Evolutionary conservation across 2,113 vertebrate genomes (phyloP).

Genomic region (Triplophysa siluroides): DNA sequence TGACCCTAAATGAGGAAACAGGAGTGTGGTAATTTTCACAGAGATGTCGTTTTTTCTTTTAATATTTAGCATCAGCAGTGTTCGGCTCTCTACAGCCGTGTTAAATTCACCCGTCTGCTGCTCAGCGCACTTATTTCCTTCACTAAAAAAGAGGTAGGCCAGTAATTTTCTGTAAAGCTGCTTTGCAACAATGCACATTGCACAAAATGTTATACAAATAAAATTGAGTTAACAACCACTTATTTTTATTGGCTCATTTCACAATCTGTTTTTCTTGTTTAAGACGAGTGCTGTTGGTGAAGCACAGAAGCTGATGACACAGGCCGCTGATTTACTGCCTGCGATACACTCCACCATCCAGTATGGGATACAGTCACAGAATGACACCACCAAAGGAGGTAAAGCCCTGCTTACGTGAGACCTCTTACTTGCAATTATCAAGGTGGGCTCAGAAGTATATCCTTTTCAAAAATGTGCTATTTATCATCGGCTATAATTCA

Average conservation of each 20-base stretch:
- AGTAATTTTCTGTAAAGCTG: too few relatives aligned
- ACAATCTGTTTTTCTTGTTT: constrained; percentile 47
- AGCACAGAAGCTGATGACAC: constrained; percentile 94
- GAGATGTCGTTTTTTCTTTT: constrained; percentile 36
- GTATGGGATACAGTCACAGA: constrained; percentile 95
- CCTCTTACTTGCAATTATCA: too few relatives aligned
- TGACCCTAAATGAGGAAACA: too few relatives aligned
- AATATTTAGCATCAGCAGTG: constrained; percentile 83
- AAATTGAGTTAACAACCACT: not conserved
- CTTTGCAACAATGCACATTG: too few relatives aligned
- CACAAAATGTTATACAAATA: too few relatives aligned
- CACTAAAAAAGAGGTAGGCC: constrained; percentile 87
- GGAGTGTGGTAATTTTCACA: not conserved
- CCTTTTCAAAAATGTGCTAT: too few relatives aligned
- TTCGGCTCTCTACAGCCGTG: constrained; percentile 86
- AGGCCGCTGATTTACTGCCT: constrained; percentile 90
- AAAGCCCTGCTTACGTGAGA: constrained; percentile 22
- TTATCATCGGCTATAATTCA: too few relatives aligned
- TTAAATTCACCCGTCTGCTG: constrained; percentile 85
- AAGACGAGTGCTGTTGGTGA: constrained; percentile 93
- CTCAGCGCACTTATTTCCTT: constrained; percentile 87
- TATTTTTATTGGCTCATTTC: not conserved
- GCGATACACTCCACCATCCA: constrained; percentile 92
- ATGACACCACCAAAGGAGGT: constrained; percentile 99
- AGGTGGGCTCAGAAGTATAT: too few relatives aligned